These are phyloP conservation scores for Branchellion lobata DNA, from an alignment of 2,888 invertebrate species.

Conservation along the genomic window DNA sequence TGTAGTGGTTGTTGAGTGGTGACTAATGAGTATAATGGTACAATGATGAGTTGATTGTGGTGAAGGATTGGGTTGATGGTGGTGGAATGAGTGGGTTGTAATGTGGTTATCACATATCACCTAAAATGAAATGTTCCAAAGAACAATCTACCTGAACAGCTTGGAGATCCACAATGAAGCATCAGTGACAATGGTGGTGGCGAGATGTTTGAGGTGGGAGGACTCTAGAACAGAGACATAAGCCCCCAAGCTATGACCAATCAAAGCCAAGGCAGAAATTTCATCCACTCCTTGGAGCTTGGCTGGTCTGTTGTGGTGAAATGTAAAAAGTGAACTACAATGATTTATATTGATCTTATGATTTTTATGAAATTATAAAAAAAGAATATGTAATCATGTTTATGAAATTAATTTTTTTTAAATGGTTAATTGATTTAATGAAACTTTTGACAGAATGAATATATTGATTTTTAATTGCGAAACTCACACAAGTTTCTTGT, in stretches of 20 bases:
- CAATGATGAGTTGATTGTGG: not conserved
- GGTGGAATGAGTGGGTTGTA: not conserved
- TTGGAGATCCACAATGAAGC: constrained; percentile 84
- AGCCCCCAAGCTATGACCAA: constrained; percentile 84
- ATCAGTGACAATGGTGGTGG: constrained; percentile 79
- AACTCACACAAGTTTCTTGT: constrained; percentile 50
- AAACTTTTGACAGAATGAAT: not conserved
- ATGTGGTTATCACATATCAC: not conserved
- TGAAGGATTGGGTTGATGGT: not conserved
- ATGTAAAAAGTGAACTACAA: not conserved
- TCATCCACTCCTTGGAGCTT: constrained; percentile 54
- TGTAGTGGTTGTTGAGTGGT: not conserved
- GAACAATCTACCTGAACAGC: constrained; percentile 74
- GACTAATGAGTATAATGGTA: too few species aligned
- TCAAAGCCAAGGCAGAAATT: constrained; percentile 66
- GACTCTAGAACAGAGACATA: constrained; percentile 81
- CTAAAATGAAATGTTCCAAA: too few species aligned
- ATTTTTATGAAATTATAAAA: not conserved
- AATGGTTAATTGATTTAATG: not conserved
- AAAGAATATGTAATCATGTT: not conserved
- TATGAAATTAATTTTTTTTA: not conserved
- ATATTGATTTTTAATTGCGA: too few species aligned
- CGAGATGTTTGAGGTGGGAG: constrained; percentile 75
- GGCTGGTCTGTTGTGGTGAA: constrained; percentile 46
- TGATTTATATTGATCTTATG: not conserved